Evolutionary conservation across 2,797 vertebrate species (phyloP).

Genomic region (Macrochelys suwanniensis): DNA sequence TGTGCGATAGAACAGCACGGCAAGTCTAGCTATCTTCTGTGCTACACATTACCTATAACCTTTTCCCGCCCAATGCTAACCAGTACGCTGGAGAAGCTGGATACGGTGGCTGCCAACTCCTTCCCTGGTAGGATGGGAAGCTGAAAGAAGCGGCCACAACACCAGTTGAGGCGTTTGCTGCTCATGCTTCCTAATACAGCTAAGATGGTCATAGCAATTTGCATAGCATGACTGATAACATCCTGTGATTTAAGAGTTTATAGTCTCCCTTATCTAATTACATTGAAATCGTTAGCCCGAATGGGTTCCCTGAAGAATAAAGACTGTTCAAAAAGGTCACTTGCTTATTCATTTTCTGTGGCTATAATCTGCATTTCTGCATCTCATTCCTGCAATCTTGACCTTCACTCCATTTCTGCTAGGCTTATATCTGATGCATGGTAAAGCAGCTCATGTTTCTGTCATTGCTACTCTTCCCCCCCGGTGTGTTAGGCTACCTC

Average conservation of each 20-base stretch:
- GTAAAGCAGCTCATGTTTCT: rapidly evolving
- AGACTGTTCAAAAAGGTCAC: neutral
- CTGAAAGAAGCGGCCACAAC: neutral
- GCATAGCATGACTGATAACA: neutral
- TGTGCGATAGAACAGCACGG: too few relatives aligned
- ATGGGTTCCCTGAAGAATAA: neutral
- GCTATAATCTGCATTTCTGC: neutral
- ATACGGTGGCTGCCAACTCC: rapidly evolving
- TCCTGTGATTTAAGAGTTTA: neutral
- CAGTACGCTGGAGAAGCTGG: rapidly evolving
- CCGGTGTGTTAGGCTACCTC: neutral
- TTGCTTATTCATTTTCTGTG: neutral
- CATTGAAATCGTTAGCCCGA: neutral
- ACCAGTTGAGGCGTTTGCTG: neutral
- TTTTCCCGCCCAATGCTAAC: rapidly evolving
- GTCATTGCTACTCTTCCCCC: neutral
- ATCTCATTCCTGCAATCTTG: neutral
- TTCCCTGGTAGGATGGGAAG: neutral
- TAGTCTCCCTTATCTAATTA: neutral
- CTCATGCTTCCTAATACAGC: neutral
- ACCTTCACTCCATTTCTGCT: neutral
- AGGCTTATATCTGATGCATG: neutral
- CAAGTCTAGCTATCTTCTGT: neutral
- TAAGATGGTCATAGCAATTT: neutral
- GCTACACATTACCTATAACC: too few relatives aligned